Percentiles rank a stretch among this genome's conserved stretches.
Evolutionary conservation across 2,113 vertebrate genomes (phyloP).

Genomic region (Brevimyrus niger): DNA sequence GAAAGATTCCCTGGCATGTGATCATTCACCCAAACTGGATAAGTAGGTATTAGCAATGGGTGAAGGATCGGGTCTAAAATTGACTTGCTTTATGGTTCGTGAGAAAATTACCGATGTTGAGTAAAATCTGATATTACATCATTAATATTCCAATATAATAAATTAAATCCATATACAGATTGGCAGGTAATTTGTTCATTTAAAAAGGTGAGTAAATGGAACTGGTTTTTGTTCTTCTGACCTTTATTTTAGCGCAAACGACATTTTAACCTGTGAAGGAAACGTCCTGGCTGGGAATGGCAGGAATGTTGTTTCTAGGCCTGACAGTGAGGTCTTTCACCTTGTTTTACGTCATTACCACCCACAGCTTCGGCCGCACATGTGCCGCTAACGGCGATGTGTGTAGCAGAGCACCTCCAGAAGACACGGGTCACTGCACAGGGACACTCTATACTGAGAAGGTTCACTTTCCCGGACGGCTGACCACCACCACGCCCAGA

Average conservation of each 20-base stretch:
- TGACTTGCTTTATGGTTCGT: background rate
- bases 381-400: conserved; percentile 55
- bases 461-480: conserved; percentile 44
- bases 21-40: background rate
- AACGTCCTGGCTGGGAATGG: conserved; percentile 34
- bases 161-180: background rate
- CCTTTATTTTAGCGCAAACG: background rate
- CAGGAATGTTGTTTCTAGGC: conserved; percentile 54
- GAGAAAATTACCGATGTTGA: background rate
- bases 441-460: conserved; percentile 33
- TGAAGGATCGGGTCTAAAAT: background rate
- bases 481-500: background rate
- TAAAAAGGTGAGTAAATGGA: background rate
- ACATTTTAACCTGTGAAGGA: conserved; percentile 5
- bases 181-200: background rate
- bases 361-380: conserved; percentile 63
- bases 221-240: background rate
- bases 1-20: background rate
- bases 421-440: conserved; percentile 62
- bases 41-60: background rate
- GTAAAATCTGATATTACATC: background rate
- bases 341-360: conserved; percentile 68
- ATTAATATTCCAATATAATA: background rate
- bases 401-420: conserved; percentile 55
- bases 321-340: conserved; percentile 58